phyloP scores from a whole-genome alignment of 1,140 invertebrate genomes.

The Grapholita molesta region DNA sequence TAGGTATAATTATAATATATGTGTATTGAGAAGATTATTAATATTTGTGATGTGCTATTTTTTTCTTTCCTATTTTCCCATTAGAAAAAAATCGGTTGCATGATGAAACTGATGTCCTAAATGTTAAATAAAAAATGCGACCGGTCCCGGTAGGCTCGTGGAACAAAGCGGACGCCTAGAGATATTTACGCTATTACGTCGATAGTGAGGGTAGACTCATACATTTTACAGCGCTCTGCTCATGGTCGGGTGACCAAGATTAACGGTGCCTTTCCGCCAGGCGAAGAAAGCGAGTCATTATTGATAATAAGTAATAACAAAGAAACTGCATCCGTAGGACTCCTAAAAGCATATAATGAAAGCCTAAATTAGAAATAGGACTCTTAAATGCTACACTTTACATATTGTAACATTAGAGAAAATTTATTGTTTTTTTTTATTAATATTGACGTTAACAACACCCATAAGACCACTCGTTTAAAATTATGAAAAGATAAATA shows the following conservation, averaged over 20 bases:
- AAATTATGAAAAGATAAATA: too few relatives aligned
- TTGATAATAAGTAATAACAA: too few relatives aligned
- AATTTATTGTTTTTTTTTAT: too few relatives aligned
- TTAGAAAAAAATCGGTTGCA: neutral
- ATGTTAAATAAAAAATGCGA: neutral
- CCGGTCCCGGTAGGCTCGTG: neutral
- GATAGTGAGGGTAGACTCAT: slow-evolving; percentile 8
- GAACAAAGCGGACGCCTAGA: slow-evolving; percentile 15
- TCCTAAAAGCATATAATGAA: too few relatives aligned
- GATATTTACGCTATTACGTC: slow-evolving; percentile 16
- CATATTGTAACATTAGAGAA: too few relatives aligned
- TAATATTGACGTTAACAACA: too few relatives aligned
- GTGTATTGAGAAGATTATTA: too few relatives aligned
- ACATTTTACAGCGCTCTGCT: slow-evolving; percentile 3
- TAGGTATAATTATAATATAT: too few relatives aligned
- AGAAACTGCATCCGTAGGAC: too few relatives aligned
- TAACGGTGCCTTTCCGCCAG: neutral
- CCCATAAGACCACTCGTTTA: too few relatives aligned
- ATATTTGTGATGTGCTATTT: neutral
- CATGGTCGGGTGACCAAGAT: neutral
- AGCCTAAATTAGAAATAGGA: too few relatives aligned
- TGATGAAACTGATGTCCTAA: neutral
- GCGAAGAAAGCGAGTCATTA: neutral
- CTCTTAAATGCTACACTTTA: too few relatives aligned
- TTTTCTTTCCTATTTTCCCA: neutral